These are phyloP conservation scores for Typhlichthys subterraneus DNA, from an alignment of 2,797 vertebrate species.

Conservation along the genomic window DNA sequence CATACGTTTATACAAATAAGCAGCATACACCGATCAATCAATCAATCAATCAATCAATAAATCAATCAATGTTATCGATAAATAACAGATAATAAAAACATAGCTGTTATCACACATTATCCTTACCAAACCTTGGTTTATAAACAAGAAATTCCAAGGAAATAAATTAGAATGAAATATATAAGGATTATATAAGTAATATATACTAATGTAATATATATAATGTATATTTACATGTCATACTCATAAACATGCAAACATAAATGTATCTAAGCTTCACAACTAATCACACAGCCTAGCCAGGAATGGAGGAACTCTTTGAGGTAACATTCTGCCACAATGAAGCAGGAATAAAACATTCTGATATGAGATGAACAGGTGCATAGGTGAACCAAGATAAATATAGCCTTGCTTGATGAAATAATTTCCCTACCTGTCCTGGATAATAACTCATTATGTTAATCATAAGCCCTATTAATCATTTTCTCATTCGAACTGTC, in stretches of 20 bases:
- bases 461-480: conserved; percentile 73
- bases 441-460: conserved; percentile 76
- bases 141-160: no score
- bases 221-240: background rate
- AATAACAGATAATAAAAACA: background rate
- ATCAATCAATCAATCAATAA: no score
- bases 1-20: background rate
- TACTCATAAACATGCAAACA: conserved; percentile 53
- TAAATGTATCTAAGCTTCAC: conserved; percentile 52
- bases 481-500: conserved; percentile 77
- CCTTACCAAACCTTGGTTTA: conserved; percentile 7
- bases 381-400: conserved; percentile 74
- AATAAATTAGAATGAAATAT: background rate
- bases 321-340: conserved; percentile 44
- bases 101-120: background rate
- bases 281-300: conserved; percentile 58
- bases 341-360: conserved; percentile 52
- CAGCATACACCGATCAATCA: no score
- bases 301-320: conserved; percentile 48
- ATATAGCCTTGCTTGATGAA: conserved; percentile 75
- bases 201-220: background rate
- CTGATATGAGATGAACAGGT: conserved; percentile 68
- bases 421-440: conserved; percentile 75
- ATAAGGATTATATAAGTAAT: conserved; percentile 20
- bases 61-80: no score